Base-by-base conservation (phyloP, 2,113 vertebrate genomes). In the Dipodomys stephensi region DNA sequence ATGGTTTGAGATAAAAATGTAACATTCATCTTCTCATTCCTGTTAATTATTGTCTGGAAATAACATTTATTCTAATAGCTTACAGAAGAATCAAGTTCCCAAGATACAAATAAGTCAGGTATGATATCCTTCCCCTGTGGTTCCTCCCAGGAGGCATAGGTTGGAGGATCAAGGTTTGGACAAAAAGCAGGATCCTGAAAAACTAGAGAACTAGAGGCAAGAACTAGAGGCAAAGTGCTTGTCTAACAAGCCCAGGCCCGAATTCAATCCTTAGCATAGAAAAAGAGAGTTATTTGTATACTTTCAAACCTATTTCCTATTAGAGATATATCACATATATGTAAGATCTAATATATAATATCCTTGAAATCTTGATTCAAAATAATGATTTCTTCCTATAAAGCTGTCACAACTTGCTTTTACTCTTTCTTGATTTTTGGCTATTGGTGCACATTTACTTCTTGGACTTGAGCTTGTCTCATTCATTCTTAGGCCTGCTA, bases 61-160 rank as follows among this genome's bases (percentile, higher is more conserved):
- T 72, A 35, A 74, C 60, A 82, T 88, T 93, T 89, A 73, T 62
- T 78, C 28, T 62, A 72, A 22, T 62, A 91, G 79, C 7, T 69
- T 77, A 16, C 25, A 46, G 44, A 49, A 57, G 53, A 49, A 30
- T 82, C 35, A 74, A 74, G n/a, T 80, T 83, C 46, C 53, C 53
- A 57, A 16, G 53, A 53, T 8, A 72, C 27, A n/a, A 39, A n/a
- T 60, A 82, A 95, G 49, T 13, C 8, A 53, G 49, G 49, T 53
- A 53, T 53, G 49, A 13, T 53, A 11, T 53, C 49, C 49, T 53
- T 9, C 49, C 11, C 12, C 49, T 53, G 49, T 13, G 49, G 49
- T 16, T 18, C 53, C 4, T 18, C 53, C 12, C 13, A 4, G 15
- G 53, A 57, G 15, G 53, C 15, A 18, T 57, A 57, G 53, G 53